Evolutionary conservation across 1,140 invertebrate species (phyloP).

Genomic region (Helicoverpa zea): DNA sequence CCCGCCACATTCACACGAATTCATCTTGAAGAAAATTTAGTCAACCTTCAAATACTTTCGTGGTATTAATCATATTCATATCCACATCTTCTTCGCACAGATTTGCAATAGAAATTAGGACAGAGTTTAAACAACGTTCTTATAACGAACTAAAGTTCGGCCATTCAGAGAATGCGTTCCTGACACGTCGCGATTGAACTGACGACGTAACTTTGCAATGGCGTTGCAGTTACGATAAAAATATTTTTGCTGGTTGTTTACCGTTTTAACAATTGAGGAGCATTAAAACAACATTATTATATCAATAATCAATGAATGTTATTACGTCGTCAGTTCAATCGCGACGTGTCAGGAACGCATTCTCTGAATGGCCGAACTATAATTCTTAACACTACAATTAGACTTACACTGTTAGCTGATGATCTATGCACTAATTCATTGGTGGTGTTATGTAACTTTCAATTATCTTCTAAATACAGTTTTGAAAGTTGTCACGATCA

Average conservation of each 20-base stretch:
- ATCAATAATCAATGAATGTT: no score
- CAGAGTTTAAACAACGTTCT: background rate
- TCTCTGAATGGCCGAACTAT: no score
- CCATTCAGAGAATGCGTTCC: no score
- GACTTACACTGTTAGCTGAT: background rate
- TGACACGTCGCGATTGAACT: no score
- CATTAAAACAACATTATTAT: no score
- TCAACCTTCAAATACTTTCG: background rate
- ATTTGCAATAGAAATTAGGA: background rate
- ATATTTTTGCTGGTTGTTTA: no score
- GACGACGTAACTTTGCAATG: no score
- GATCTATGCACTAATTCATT: constrained; percentile 6
- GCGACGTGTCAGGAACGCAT: no score
- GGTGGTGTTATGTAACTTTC: constrained; percentile 24
- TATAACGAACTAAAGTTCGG: background rate
- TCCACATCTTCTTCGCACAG: background rate
- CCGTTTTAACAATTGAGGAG: no score
- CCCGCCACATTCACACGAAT: background rate
- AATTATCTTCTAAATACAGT: constrained; percentile 52
- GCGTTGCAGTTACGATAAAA: no score
- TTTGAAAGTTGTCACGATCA: constrained; percentile 53
- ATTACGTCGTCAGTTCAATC: no score
- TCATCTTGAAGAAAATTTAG: background rate
- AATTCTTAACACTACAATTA: constrained; percentile 7
- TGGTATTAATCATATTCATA: background rate